Percentiles rank a stretch among this genome's conserved stretches.
phyloP scores from a whole-genome alignment of 2,888 invertebrate genomes.

The Pardosa pseudoannulata region DNA sequence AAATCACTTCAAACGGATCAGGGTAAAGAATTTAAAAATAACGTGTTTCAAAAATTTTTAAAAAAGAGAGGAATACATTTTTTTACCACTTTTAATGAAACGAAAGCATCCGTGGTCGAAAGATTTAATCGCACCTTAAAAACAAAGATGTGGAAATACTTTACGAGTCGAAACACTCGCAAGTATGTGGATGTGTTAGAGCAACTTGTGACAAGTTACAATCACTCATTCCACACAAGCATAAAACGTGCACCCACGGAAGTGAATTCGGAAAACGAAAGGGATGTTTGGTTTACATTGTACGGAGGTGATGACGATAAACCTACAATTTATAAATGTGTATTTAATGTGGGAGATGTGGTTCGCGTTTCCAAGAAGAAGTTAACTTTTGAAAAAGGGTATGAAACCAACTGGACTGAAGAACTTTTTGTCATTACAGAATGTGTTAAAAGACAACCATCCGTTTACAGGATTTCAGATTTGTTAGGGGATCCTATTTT shows the following conservation, averaged over 20 bases:
- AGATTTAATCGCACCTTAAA: slow-evolving; percentile 76
- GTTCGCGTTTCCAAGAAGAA: slow-evolving; percentile 24
- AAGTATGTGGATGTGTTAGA: neutral
- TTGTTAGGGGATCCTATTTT: slow-evolving; percentile 5
- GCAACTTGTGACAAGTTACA: slow-evolving; percentile 18
- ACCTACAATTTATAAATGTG: neutral
- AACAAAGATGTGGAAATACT: slow-evolving; percentile 36
- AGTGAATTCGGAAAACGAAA: slow-evolving; percentile 18
- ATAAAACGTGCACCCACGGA: slow-evolving; percentile 15
- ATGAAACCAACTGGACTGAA: slow-evolving; percentile 40
- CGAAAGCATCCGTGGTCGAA: slow-evolving; percentile 76
- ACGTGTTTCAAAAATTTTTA: slow-evolving; percentile 58
- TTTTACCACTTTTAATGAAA: slow-evolving; percentile 75
- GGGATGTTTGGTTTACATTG: slow-evolving; percentile 6
- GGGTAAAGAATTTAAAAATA: slow-evolving; percentile 74
- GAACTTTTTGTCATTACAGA: slow-evolving; percentile 25
- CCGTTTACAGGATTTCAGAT: neutral
- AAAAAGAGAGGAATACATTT: slow-evolving; percentile 71
- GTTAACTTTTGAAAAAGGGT: slow-evolving; percentile 12
- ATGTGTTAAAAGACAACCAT: slow-evolving; percentile 1
- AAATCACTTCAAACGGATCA: slow-evolving; percentile 73
- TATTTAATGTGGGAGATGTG: neutral
- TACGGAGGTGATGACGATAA: neutral
- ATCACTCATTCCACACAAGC: slow-evolving; percentile 29
- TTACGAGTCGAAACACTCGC: neutral